phyloP scores from a whole-genome alignment of 2,888 invertebrate genomes.

The Agrotis clavis region DNA sequence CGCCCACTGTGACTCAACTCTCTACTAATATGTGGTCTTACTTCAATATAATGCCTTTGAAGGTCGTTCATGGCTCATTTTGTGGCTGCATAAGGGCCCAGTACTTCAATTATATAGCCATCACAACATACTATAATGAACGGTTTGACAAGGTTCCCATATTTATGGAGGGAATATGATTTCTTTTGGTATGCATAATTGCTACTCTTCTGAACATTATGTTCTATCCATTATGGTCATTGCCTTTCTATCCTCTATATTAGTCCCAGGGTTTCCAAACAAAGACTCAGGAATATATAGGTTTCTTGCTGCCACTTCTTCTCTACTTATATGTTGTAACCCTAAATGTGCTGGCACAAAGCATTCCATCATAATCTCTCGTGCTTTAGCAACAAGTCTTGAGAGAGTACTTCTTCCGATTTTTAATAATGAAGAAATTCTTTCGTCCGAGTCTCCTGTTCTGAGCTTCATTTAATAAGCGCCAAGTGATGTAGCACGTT shows the following conservation, averaged over 20 bases:
- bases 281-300: slow-evolving; percentile 34
- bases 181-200: slow-evolving; percentile 26
- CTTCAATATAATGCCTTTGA: too few species aligned
- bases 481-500: background rate
- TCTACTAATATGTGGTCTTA: too few species aligned
- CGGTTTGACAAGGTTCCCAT: slow-evolving; percentile 12
- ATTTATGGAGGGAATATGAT: slow-evolving; percentile 1
- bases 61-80: too few species aligned
- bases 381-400: slow-evolving; percentile 15
- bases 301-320: slow-evolving; percentile 44
- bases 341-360: slow-evolving; percentile 45
- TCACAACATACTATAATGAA: slow-evolving; percentile 3
- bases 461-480: slow-evolving; percentile 8
- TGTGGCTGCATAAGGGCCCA: slow-evolving; percentile 1
- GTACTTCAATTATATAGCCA: slow-evolving; percentile 8
- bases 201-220: slow-evolving; percentile 20
- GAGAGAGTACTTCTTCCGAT: slow-evolving; percentile 27
- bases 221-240: slow-evolving; percentile 8
- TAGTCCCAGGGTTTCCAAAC: slow-evolving; percentile 8
- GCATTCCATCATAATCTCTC: slow-evolving; percentile 19
- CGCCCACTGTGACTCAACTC: too few species aligned
- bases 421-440: slow-evolving; percentile 20
- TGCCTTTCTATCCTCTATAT: slow-evolving; percentile 5
- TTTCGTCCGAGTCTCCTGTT: background rate
- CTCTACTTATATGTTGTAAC: slow-evolving; percentile 32